Evolutionary conservation across 2,113 vertebrate species (phyloP).

Genomic region (Scartelaos histophorus): DNA sequence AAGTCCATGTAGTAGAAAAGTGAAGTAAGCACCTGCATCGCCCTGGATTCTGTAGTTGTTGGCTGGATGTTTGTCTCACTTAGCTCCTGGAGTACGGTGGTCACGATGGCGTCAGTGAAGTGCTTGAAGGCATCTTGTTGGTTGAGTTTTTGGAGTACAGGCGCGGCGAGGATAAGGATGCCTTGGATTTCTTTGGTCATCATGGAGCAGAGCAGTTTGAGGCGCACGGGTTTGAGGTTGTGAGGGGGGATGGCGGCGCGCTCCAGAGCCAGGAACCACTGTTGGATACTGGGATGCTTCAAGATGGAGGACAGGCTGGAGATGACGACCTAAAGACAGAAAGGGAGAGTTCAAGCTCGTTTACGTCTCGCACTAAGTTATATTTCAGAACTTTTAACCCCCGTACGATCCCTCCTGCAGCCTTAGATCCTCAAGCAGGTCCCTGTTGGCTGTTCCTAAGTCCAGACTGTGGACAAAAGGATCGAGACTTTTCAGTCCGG

Average conservation of each 20-base stretch:
- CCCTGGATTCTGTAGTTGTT: slow-evolving; percentile 51
- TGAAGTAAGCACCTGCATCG: slow-evolving; percentile 79
- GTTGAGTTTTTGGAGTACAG: slow-evolving; percentile 56
- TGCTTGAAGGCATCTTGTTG: slow-evolving; percentile 62
- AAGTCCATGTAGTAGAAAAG: slow-evolving; percentile 81
- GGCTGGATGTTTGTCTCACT: background rate
- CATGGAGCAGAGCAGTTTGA: slow-evolving; percentile 79
- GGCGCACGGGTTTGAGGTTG: slow-evolving; percentile 78
- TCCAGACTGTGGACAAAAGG: too few species aligned
- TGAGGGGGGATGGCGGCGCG: slow-evolving; percentile 76
- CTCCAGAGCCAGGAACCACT: slow-evolving; percentile 91
- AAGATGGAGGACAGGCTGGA: slow-evolving; percentile 78
- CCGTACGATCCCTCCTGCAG: too few species aligned
- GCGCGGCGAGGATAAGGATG: slow-evolving; percentile 75
- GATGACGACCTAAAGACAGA: slow-evolving; percentile 75
- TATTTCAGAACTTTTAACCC: too few species aligned
- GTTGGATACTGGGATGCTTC: slow-evolving; percentile 83
- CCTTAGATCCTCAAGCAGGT: too few species aligned
- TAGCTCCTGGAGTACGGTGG: slow-evolving; percentile 80
- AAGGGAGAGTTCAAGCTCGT: background rate
- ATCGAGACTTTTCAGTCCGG: too few species aligned
- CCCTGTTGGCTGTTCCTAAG: too few species aligned
- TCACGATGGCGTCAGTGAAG: slow-evolving; percentile 76
- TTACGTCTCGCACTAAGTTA: too few species aligned
- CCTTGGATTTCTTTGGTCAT: slow-evolving; percentile 74